A percentile compares a stretch with the other conserved stretches of the same genome.
phyloP scores from a whole-genome alignment of 2,888 invertebrate species.

The Melinaea menophilus region DNA sequence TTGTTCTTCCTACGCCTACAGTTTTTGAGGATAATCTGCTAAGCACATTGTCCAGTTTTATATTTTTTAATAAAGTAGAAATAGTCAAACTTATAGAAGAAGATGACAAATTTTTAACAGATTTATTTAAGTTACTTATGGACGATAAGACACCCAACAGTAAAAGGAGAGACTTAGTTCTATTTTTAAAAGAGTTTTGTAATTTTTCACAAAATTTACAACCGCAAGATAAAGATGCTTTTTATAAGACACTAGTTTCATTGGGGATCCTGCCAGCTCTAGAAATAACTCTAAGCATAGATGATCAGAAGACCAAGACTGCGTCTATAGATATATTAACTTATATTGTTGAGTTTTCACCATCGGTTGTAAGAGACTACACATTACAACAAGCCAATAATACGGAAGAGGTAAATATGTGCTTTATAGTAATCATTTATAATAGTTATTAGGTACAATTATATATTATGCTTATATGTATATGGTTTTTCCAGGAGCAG shows the following conservation, averaged over 20 bases:
- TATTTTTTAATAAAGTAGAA: conserved; percentile 99
- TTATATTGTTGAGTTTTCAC: conserved; percentile 98
- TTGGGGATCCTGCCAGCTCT: conserved; percentile 92
- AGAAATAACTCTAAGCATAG: conserved; percentile 93
- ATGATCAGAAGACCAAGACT: conserved; percentile 95
- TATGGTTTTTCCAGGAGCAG: conserved; percentile 84
- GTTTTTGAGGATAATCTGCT: conserved; percentile 99
- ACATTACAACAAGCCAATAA: conserved; percentile 94
- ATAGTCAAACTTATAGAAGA: conserved; percentile 98
- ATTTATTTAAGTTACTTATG: conserved; percentile 95
- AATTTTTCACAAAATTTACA: conserved; percentile 99
- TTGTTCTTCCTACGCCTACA: conserved; percentile 98
- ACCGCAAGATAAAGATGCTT: conserved; percentile 96
- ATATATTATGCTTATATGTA: background rate
- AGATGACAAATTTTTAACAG: conserved; percentile 97
- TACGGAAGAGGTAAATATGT: conserved; percentile 86
- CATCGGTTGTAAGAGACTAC: conserved; percentile 97
- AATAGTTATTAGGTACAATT: background rate
- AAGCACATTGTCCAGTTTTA: conserved; percentile 97
- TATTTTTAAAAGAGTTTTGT: conserved; percentile 99
- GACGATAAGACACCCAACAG: conserved; percentile 90
- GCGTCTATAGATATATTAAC: conserved; percentile 99
- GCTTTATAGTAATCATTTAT: conserved; percentile 1
- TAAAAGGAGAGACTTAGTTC: conserved; percentile 94
- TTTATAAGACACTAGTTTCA: conserved; percentile 95